Conservation (phyloP, 2,888 invertebrate species). For the Mythimna albipuncta region DNA sequence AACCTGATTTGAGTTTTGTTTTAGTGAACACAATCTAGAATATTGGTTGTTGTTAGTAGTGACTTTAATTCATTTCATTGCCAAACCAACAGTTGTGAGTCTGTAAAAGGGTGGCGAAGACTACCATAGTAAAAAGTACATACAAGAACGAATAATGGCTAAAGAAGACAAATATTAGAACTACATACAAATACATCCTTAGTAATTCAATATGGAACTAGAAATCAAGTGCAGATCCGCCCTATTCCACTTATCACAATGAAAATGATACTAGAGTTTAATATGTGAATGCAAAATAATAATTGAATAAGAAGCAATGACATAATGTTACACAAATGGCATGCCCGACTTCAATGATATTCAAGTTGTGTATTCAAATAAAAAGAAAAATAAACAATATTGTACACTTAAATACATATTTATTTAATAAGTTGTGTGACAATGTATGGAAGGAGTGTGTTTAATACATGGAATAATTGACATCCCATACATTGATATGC, state of each 20-base stretch:
- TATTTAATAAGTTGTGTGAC: constrained; percentile 70
- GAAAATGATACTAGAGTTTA: constrained; percentile 12
- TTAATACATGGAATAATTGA: constrained; percentile 63
- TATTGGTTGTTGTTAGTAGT: constrained; percentile 11
- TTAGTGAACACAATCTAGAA: constrained; percentile 37
- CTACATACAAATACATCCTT: constrained; percentile 22
- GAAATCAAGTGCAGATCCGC: constrained; percentile 28
- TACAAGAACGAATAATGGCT: constrained; percentile 32
- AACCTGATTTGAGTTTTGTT: constrained; percentile 34
- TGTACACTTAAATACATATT: constrained; percentile 65
- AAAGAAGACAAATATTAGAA: constrained; percentile 39
- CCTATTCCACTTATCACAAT: constrained; percentile 12
- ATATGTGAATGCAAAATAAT: constrained; percentile 18
- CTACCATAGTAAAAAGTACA: constrained; percentile 11
- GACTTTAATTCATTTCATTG: constrained; percentile 1
- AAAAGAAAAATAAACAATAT: constrained; percentile 55
- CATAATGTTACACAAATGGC: constrained; percentile 18
- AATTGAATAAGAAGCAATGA: constrained; percentile 31
- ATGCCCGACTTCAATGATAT: constrained; percentile 32
- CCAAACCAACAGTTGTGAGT: constrained; percentile 17
- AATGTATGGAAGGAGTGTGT: constrained; percentile 77
- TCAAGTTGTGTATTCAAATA: constrained; percentile 28
- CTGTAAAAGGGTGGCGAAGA: constrained; percentile 13
- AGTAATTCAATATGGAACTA: constrained; percentile 34
- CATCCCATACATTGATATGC: constrained; percentile 78